A percentile compares a stretch with the other conserved stretches of the same genome.
These are phyloP conservation scores for Theristicus caerulescens DNA, from an alignment of 2,113 vertebrate species.

Conservation along the genomic window DNA sequence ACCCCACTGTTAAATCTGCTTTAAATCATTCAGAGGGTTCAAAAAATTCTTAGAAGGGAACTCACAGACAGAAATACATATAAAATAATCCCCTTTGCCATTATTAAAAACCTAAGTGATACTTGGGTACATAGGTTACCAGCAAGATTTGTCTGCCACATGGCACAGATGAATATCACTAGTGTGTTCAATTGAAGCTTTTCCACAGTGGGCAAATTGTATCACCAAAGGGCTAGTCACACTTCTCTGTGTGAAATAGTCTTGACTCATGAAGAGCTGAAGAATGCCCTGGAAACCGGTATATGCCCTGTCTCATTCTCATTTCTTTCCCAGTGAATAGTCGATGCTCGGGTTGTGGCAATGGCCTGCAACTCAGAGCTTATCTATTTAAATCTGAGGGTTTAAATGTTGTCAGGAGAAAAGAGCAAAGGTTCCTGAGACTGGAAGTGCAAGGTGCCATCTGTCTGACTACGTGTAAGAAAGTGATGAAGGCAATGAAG, in stretches of 20 bases:
- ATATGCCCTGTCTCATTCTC: background rate
- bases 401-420: background rate
- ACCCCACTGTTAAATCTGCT: background rate
- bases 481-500: background rate
- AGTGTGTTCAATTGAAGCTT: background rate
- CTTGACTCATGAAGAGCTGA: background rate
- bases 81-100: background rate
- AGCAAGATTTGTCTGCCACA: background rate
- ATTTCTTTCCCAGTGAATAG: background rate
- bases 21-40: background rate
- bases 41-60: background rate
- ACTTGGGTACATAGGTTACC: background rate
- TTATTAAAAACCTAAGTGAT: background rate
- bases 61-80: background rate
- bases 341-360: background rate
- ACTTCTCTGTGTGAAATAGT: background rate
- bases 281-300: background rate
- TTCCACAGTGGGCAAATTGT: background rate
- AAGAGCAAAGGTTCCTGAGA: background rate
- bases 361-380: background rate
- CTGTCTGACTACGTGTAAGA: background rate
- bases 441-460: background rate
- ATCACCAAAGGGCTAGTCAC: background rate
- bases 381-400: background rate
- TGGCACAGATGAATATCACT: background rate